These are phyloP conservation scores for Tortricodes alternella DNA, from an alignment of 2,888 invertebrate species.

Conservation along the genomic window DNA sequence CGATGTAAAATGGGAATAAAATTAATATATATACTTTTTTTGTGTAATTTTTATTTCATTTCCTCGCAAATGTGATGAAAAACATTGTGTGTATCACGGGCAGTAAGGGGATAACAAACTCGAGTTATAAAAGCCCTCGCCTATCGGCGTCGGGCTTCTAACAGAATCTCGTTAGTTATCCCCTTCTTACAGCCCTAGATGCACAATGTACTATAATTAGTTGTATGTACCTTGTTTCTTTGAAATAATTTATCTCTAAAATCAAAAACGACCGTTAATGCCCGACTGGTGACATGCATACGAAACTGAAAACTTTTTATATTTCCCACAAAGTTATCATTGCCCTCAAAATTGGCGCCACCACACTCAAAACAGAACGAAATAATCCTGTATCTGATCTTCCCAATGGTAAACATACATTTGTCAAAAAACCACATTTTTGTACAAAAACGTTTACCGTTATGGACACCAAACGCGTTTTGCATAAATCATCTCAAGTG, in stretches of 20 bases:
- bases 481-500: conserved; percentile 75
- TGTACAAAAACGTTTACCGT: conserved; percentile 61
- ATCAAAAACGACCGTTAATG: conserved; percentile 10
- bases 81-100: too few species aligned
- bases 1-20: too few species aligned
- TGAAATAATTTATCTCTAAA: conserved; percentile 3
- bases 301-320: conserved; percentile 18
- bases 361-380: neutral
- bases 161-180: too few species aligned
- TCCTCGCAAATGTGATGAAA: too few species aligned
- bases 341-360: neutral
- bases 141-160: too few species aligned
- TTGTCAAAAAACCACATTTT: conserved; percentile 27
- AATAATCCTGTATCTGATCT: neutral
- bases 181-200: too few species aligned
- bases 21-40: too few species aligned
- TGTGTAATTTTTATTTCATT: too few species aligned
- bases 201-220: too few species aligned
- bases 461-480: conserved; percentile 63
- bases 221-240: neutral
- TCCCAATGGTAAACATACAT: neutral
- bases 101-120: too few species aligned
- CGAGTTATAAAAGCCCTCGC: too few species aligned
- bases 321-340: neutral
- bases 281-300: conserved; percentile 21